phyloP scores from a whole-genome alignment of 2,113 vertebrate genomes.

The Hippocampus mohnikei region DNA sequence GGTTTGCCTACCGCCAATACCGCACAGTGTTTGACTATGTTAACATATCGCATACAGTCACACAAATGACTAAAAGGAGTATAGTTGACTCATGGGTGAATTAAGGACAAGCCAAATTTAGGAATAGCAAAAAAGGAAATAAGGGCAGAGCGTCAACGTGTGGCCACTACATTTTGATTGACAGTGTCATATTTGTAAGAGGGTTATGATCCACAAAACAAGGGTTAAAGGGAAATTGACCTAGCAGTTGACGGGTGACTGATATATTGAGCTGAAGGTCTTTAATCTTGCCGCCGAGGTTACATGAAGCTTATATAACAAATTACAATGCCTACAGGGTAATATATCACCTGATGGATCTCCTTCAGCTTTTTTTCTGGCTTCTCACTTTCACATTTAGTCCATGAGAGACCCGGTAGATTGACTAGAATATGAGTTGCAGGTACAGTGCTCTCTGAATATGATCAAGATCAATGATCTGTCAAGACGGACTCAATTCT shows the following conservation, averaged over 20 bases:
- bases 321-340: conserved; percentile 75
- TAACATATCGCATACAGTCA: neutral
- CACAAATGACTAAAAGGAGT: neutral
- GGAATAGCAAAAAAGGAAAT: conserved; percentile 17
- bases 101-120: conserved; percentile 12
- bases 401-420: conserved; percentile 41
- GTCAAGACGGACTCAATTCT: conserved; percentile 34
- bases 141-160: conserved; percentile 1
- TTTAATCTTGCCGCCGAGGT: conserved; percentile 79
- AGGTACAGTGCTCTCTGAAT: conserved; percentile 45
- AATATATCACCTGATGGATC: conserved; percentile 73
- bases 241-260: conserved; percentile 75
- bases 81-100: conserved; percentile 16
- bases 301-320: conserved; percentile 80
- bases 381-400: conserved; percentile 45
- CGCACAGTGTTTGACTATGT: neutral
- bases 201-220: conserved; percentile 80
- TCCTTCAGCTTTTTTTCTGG: conserved; percentile 47
- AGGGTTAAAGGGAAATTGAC: conserved; percentile 83
- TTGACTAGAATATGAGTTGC: conserved; percentile 48
- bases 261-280: conserved; percentile 77
- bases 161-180: conserved; percentile 66
- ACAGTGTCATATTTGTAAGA: conserved; percentile 75
- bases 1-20: neutral
- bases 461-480: conserved; percentile 53